Percentiles rank a stretch among this genome's conserved stretches.
Conservation (phyloP, 92 coral and sea anemone species). For the Ricordea florida region DNA sequence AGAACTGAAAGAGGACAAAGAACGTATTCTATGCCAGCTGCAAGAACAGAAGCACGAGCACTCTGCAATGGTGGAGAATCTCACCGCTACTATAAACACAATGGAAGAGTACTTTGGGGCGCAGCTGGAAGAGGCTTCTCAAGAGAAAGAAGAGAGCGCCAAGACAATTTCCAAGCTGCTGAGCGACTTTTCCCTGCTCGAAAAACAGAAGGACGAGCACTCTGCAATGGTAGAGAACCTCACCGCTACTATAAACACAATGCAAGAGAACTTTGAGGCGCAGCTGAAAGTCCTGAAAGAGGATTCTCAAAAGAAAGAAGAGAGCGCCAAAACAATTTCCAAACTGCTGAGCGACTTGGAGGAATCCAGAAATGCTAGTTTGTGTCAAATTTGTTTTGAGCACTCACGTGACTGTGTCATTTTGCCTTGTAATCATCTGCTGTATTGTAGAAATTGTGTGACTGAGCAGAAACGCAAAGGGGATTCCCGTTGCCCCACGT, state of each 20-base stretch:
- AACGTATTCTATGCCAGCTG: neutral
- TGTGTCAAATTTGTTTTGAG: slow-evolving; percentile 73
- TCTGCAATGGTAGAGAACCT: neutral
- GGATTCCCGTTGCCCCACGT: slow-evolving; percentile 57
- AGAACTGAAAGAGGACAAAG: slow-evolving; percentile 6
- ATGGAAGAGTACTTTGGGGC: neutral
- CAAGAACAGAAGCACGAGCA: neutral
- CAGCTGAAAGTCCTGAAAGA: neutral
- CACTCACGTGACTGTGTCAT: slow-evolving; percentile 63
- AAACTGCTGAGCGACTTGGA: neutral
- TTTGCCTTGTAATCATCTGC: slow-evolving; percentile 72
- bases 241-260: neutral
- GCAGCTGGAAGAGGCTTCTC: neutral
- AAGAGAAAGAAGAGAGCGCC: neutral
- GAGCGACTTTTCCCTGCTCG: slow-evolving; percentile 12
- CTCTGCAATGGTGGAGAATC: neutral
- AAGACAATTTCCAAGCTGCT: neutral
- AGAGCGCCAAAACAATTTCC: neutral
- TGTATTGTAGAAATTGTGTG: slow-evolving; percentile 65
- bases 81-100: neutral
- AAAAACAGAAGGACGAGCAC: neutral
- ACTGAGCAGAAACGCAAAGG: slow-evolving; percentile 34
- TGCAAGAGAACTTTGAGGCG: neutral
- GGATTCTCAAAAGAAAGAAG: neutral
- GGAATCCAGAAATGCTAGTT: slow-evolving; percentile 7